Percentiles rank a stretch among this genome's conserved stretches.
Conservation (phyloP, 2,888 invertebrate species). For the Trachelus iudaicus region DNA sequence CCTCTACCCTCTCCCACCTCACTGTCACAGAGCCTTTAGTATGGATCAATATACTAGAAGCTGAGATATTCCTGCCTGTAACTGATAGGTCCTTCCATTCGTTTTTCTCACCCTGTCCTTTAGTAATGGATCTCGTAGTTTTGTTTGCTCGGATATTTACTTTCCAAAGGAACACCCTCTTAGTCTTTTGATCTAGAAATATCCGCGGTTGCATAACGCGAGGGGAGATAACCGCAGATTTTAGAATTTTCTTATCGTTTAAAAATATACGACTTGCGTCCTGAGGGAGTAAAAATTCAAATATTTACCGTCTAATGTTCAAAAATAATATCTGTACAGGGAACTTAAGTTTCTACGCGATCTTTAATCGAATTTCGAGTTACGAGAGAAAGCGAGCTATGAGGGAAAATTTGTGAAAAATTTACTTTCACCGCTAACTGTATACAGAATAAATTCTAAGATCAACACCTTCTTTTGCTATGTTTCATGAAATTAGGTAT, state of each 20-base stretch:
- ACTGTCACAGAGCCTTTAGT: not conserved
- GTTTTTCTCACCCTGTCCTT: not conserved
- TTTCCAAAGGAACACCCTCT: not conserved
- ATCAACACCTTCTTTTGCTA: not conserved
- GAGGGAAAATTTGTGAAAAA: no score
- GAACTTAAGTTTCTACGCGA: no score
- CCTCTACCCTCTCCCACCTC: not conserved
- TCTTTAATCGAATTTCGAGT: no score
- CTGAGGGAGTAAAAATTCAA: no score
- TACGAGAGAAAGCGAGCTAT: no score
- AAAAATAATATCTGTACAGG: no score
- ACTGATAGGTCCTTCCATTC: not conserved
- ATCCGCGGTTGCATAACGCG: not conserved
- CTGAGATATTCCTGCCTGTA: not conserved
- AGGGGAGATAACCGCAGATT: not conserved
- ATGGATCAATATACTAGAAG: not conserved
- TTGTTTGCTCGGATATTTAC: not conserved
- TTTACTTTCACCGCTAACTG: not conserved
- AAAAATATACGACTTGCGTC: not conserved
- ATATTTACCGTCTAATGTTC: no score
- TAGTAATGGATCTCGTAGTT: not conserved
- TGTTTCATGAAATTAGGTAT: not conserved
- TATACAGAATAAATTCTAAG: not conserved
- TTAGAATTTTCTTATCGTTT: not conserved
- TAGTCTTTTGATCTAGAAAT: not conserved